Conservation (phyloP, 2,113 vertebrate genomes). For the Rattus rattus region DNA sequence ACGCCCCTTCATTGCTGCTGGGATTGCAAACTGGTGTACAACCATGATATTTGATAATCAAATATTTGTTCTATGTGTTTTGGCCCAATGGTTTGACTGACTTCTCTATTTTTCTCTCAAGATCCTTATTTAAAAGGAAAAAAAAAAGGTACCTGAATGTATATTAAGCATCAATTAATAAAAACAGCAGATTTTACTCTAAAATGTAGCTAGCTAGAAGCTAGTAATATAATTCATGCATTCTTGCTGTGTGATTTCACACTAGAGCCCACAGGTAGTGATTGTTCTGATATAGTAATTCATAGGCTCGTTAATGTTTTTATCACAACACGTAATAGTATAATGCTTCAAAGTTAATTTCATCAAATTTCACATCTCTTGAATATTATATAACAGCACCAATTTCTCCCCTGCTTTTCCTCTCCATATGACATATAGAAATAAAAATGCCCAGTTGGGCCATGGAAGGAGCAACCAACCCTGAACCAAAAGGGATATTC, state of each 20-base stretch:
- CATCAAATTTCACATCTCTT: background rate
- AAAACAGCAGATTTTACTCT: fast-evolving
- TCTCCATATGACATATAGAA: background rate
- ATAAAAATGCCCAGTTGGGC: background rate
- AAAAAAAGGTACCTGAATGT: background rate
- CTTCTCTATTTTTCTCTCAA: background rate
- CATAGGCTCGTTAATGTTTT: background rate
- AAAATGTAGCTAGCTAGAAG: background rate
- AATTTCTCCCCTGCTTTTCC: background rate
- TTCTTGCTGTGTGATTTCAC: background rate
- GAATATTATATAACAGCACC: background rate
- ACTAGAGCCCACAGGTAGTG: background rate
- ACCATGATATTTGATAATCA: background rate
- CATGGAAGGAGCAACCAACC: background rate
- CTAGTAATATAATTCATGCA: background rate
- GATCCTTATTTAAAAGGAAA: background rate
- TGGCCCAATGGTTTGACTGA: background rate
- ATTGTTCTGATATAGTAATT: background rate
- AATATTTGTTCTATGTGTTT: background rate
- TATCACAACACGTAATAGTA: background rate
- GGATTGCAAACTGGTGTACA: too few species aligned
- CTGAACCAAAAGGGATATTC: background rate
- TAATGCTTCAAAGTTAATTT: background rate
- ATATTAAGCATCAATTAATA: background rate
- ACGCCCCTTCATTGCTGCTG: too few species aligned